Conservation (phyloP, 2,797 vertebrate genomes). For the Diplodus sargus region DNA sequence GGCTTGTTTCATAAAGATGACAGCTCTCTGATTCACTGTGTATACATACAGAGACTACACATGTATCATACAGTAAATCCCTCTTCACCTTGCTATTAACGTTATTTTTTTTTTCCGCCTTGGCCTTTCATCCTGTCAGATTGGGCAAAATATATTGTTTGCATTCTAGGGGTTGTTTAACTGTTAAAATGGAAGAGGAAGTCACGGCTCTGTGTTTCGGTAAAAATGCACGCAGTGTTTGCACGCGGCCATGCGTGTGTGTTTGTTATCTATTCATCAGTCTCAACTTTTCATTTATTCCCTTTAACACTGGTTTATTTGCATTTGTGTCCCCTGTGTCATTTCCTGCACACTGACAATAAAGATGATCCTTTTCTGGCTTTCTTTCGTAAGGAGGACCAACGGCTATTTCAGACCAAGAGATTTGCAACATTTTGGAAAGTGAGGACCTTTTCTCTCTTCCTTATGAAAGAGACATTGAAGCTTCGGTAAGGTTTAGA, state of each 20-base stretch:
- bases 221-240: constrained; percentile 21
- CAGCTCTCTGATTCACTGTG: constrained; percentile 49
- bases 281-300: constrained; percentile 59
- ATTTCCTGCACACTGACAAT: neutral
- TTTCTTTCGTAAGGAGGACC: neutral
- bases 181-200: constrained; percentile 43
- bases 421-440: neutral
- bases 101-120: neutral
- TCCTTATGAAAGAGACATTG: neutral
- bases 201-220: constrained; percentile 23
- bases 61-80: constrained; percentile 54
- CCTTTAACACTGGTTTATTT: constrained; percentile 4
- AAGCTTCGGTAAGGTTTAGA: neutral
- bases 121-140: constrained; percentile 52
- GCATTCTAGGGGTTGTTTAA: constrained; percentile 47
- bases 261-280: constrained; percentile 49
- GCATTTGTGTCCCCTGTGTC: neutral
- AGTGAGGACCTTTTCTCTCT: neutral
- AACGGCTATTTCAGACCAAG: neutral
- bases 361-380: neutral
- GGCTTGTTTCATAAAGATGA: constrained; percentile 50
- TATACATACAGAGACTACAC: constrained; percentile 51
- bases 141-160: constrained; percentile 51
- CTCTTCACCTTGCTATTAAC: constrained; percentile 69
- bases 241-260: constrained; percentile 24